phyloP scores from a whole-genome alignment of 1,140 invertebrate species.

The Hyles euphorbiae region DNA sequence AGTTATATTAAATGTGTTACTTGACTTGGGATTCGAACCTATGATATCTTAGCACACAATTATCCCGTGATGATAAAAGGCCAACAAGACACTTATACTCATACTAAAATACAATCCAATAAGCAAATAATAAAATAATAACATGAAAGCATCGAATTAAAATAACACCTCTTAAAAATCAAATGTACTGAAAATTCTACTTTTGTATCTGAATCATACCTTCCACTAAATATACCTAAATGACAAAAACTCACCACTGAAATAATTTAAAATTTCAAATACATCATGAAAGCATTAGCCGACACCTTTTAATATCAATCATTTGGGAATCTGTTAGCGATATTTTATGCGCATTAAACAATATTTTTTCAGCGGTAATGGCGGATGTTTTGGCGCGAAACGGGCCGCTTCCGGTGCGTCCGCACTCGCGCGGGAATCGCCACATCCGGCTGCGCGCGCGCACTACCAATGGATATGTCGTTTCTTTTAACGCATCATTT shows the following conservation, averaged over 20 bases:
- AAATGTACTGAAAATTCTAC: no score
- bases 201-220: no score
- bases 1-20: no score
- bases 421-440: constrained; percentile 30
- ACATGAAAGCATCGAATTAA: no score
- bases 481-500: constrained; percentile 20
- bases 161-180: no score
- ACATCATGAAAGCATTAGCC: constrained; percentile 5
- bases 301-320: constrained; percentile 19
- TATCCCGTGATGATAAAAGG: no score
- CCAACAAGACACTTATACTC: no score
- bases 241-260: not conserved
- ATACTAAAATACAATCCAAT: no score
- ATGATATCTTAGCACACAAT: no score
- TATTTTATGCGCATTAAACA: constrained; percentile 11
- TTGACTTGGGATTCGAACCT: no score
- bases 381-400: constrained; percentile 40
- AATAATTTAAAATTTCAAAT: not conserved
- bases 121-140: no score
- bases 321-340: constrained; percentile 1
- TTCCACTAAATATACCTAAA: not conserved
- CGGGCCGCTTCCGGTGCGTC: constrained; percentile 31
- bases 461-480: constrained; percentile 16
- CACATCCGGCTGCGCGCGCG: constrained; percentile 24
- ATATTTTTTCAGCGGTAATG: constrained; percentile 35